Evolutionary conservation across 2,113 vertebrate species (phyloP), one percentile per base, ranked within the genome.

Genomic region (Platichthys flesus): DNA sequence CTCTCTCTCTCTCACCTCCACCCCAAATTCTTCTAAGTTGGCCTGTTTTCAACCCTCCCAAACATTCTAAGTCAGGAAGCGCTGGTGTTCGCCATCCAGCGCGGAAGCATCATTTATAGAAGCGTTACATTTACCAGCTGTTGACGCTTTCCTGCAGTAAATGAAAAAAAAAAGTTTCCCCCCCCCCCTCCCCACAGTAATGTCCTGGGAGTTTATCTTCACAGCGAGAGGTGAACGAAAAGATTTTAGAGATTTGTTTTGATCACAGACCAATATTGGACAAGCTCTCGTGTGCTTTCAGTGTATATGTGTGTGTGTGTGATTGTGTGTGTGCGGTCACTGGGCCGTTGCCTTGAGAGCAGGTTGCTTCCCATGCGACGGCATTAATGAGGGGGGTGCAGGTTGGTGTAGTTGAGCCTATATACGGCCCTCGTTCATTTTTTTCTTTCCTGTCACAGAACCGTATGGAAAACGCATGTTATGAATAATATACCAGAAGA

Each of bases 401-500:
- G 84, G 87, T 81, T 84, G 70, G 52, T 74, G 67, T 68, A 73
- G 86, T 85, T 87, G 79, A 79, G 74, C 73, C 83, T 78, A 84
- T 84, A 83, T 90, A 65, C 65, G 86, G 70, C 28, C 59, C 88
- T 92, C 90, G 89, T 91, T 89, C 83, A 85, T 92, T 94, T 91
- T 91, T 92, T 84, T 78, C 89, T 84, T 90, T 79, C 87, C 88
- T 92, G 90, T 93, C 93, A 94, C 86, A 84, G 60, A 71, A 28
- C 74, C 64, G 87, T 84, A 88, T 84, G 84, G 79, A 79, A 81
- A 90, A 89, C 64, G 83, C 84, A 85, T 89, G 86, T 89, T 85
- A 93, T 94, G 92, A 94, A 87, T 94, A 93, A 94, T 90, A 89
- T 85, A 92, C 82, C 88, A 88, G 86, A 81, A 82, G 89, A 91